These are phyloP conservation scores for Choristoneura rosaceana DNA, from an alignment of 2,888 invertebrate genomes.

Conservation along the genomic window DNA sequence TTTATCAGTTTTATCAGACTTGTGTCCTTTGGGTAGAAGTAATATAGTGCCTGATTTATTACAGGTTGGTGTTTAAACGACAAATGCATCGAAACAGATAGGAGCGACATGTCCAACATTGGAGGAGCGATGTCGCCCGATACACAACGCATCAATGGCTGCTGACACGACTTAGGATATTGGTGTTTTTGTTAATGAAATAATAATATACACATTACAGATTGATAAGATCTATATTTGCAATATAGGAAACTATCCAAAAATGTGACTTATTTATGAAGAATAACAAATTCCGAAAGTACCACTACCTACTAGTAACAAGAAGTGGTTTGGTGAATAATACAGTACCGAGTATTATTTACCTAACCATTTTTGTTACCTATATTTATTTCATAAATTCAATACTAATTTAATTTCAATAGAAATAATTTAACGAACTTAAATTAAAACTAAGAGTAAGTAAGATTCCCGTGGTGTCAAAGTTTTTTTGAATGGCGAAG, in stretches of 20 bases:
- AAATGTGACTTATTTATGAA: no score
- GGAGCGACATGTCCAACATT: slow-evolving; percentile 84
- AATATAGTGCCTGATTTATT: slow-evolving; percentile 79
- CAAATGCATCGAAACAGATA: slow-evolving; percentile 86
- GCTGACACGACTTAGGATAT: slow-evolving; percentile 61
- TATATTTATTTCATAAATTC: no score
- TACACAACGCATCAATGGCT: slow-evolving; percentile 64
- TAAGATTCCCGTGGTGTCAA: no score
- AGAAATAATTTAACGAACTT: no score
- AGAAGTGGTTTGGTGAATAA: no score
- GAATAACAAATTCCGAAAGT: no score
- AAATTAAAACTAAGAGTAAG: no score
- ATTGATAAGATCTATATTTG: background rate
- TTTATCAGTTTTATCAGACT: slow-evolving; percentile 41
- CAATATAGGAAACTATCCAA: background rate
- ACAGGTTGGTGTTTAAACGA: slow-evolving; percentile 85
- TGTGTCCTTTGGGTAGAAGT: slow-evolving; percentile 50
- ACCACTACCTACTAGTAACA: no score
- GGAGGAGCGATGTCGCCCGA: slow-evolving; percentile 82
- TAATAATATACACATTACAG: background rate
- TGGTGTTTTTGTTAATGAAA: slow-evolving; percentile 4
- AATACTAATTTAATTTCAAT: no score
- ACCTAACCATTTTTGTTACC: no score
- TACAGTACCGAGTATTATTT: no score
- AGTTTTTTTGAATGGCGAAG: no score